Evolutionary conservation across 2,797 vertebrate species (phyloP).

Genomic region (Sebastes nivosus): DNA sequence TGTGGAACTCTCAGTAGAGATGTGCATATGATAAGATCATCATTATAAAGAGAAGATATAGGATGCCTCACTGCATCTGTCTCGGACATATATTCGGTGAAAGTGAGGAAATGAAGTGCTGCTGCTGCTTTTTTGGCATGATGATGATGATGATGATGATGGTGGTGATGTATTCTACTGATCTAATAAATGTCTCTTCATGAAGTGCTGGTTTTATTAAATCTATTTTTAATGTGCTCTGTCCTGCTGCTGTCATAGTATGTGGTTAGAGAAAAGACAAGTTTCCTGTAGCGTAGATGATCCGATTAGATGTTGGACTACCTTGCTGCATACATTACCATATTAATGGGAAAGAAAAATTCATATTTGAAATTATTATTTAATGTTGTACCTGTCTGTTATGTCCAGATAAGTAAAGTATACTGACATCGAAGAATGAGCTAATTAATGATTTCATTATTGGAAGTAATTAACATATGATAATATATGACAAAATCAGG

Average conservation of each 20-base stretch:
- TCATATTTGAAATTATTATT: neutral
- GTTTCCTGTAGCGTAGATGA: slow-evolving; percentile 12
- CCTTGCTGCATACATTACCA: neutral
- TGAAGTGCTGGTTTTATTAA: slow-evolving; percentile 61
- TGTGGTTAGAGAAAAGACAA: neutral
- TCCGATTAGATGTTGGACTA: slow-evolving; percentile 29
- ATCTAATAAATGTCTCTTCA: slow-evolving; percentile 91
- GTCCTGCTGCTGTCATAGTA: slow-evolving; percentile 5
- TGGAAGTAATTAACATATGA: too few species aligned
- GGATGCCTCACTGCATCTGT: slow-evolving; percentile 25
- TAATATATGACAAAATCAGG: too few species aligned
- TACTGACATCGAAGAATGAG: neutral
- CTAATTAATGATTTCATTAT: neutral
- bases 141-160: slow-evolving; percentile 47
- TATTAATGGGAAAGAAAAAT: slow-evolving; percentile 15
- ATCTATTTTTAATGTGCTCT: slow-evolving; percentile 42
- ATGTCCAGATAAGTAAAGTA: neutral
- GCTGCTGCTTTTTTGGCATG: slow-evolving; percentile 71
- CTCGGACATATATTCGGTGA: slow-evolving; percentile 22
- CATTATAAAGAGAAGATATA: slow-evolving; percentile 35
- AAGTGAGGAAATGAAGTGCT: slow-evolving; percentile 66
- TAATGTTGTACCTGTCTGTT: neutral
- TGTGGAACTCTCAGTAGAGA: slow-evolving; percentile 30
- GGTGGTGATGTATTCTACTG: slow-evolving; percentile 85
- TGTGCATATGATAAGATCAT: slow-evolving; percentile 44